Base-by-base conservation (phyloP, 2,797 vertebrate genomes). In the Oreochromis mossambicus region DNA sequence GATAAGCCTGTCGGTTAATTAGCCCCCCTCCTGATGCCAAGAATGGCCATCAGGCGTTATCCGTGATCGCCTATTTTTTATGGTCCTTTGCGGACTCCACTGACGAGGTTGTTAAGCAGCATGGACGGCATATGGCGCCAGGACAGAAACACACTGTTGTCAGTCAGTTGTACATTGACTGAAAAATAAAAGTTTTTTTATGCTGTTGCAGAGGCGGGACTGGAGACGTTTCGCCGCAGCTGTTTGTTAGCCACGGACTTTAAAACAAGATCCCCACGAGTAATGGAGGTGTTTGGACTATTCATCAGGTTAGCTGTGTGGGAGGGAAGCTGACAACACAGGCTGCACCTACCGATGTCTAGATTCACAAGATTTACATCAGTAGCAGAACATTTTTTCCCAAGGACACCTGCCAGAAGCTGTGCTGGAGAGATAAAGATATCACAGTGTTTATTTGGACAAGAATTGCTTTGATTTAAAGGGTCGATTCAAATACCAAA, bases 1-100 rank as follows among this genome's bases (percentile, higher is more conserved):
- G 92, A 96, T 95, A 95, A 97, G 96, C 94, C 92, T 89, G 93
- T 92, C 85, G 94, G 94, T 96, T 96, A 96, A 97, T 97, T 96
- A 95, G 91, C 94, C 92, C 89, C 93, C 93, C 92, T 93, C 91
- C 92, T 77, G 92, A 92, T 87, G 91, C 89, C 88, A 91, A 93
- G 92, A 95, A 96, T 94, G 93, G 94, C 93, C 94, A 95, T 95
- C 94, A 95, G 94, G 94, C 93, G 75, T 94, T 94, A 94, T 91
- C 92, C 79, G 85, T 52, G 92, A 94, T 93, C 87, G 90, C 90
- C 94, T 94, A 91, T 93, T 94, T 94, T 95, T 95, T 95, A 95
- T 94, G 94, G 91, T 92, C 91, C 89, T 95, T 93, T 93, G 89
- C 93, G 90, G 93, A 91, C 92, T 91, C 83, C 82, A 87, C 87